phyloP scores from a whole-genome alignment of 2,888 invertebrate species.

The Drosophila emarginata region DNA sequence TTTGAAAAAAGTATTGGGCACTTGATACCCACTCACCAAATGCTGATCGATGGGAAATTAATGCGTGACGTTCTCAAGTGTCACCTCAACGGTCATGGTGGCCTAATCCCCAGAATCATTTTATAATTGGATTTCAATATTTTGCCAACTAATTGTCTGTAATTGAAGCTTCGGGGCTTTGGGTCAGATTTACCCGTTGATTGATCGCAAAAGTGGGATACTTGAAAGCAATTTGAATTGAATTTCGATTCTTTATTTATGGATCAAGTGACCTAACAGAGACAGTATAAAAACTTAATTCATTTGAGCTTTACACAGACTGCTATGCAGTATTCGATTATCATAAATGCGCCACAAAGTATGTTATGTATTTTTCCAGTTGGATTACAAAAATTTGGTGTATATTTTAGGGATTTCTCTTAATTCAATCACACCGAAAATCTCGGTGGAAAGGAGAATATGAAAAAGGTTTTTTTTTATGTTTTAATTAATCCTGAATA shows the following conservation, averaged over 20 bases:
- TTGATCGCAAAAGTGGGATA: conserved; percentile 61
- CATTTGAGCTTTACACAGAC: not conserved
- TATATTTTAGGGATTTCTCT: too few species aligned
- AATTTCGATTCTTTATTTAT: conserved; percentile 1
- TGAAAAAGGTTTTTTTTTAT: too few species aligned
- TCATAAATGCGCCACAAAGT: too few species aligned
- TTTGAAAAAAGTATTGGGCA: conserved; percentile 46
- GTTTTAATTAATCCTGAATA: too few species aligned
- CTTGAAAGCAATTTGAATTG: conserved; percentile 31
- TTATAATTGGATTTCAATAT: conserved; percentile 49
- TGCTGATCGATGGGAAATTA: conserved; percentile 51
- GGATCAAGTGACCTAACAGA: not conserved
- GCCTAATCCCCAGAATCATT: conserved; percentile 37
- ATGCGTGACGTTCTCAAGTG: conserved; percentile 50
- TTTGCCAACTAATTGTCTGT: conserved; percentile 71
- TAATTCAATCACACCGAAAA: too few species aligned
- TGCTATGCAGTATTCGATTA: too few species aligned
- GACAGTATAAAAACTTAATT: not conserved
- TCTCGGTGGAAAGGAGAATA: too few species aligned
- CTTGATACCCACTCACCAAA: conserved; percentile 36
- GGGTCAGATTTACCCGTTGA: conserved; percentile 47
- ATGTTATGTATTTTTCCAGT: too few species aligned
- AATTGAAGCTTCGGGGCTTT: conserved; percentile 57
- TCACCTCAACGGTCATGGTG: conserved; percentile 52
- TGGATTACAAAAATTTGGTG: too few species aligned